Conservation (phyloP, 2,113 vertebrate species). For the Pimephales promelas region DNA sequence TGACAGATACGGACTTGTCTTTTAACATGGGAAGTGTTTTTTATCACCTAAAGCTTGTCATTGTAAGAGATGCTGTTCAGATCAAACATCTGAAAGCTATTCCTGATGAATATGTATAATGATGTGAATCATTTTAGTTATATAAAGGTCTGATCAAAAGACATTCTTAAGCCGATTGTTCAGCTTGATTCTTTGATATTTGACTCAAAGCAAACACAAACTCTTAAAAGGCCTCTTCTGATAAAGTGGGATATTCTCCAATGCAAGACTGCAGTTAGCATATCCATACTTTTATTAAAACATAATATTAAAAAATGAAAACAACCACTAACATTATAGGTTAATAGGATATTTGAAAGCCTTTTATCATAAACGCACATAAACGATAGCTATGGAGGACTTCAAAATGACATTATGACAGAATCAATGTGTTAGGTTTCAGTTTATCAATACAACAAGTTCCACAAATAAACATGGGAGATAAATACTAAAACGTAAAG, state of each 20-base stretch:
- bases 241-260: background rate
- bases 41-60: background rate
- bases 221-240: background rate
- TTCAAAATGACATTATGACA: background rate
- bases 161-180: background rate
- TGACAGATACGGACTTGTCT: background rate
- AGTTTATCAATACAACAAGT: background rate
- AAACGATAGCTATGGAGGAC: background rate
- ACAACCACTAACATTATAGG: background rate
- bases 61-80: background rate
- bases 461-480: background rate
- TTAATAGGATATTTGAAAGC: background rate
- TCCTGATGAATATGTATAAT: background rate
- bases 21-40: background rate
- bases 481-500: background rate
- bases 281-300: background rate
- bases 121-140: background rate
- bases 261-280: background rate
- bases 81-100: slow-evolving; percentile 2
- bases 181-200: background rate
- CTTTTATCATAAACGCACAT: background rate
- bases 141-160: background rate
- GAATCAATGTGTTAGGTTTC: background rate
- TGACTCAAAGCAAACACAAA: background rate
- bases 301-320: background rate